Conservation (phyloP, 1,140 invertebrate species). For the Leptopilina clavipes region DNA sequence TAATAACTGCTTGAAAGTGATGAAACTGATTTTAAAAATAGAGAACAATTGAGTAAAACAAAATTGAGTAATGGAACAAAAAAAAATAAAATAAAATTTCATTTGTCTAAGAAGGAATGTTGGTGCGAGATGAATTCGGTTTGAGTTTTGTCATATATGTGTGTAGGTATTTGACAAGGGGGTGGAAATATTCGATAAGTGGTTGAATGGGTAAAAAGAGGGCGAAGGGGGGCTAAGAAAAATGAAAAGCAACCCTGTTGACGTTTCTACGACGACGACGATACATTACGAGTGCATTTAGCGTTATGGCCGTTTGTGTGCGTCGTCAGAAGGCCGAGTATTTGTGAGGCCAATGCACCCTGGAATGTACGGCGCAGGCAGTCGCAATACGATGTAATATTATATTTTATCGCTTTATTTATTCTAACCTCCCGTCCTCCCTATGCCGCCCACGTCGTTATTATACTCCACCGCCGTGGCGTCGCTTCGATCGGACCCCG, state of each 20-base stretch:
- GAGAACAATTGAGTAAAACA: too few relatives aligned
- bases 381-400: slow-evolving; percentile 65
- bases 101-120: too few relatives aligned
- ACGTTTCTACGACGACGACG: slow-evolving; percentile 48
- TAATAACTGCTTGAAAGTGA: too few relatives aligned
- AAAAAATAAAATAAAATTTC: too few relatives aligned
- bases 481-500: slow-evolving; percentile 52
- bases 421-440: slow-evolving; percentile 61
- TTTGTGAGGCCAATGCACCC: slow-evolving; percentile 73
- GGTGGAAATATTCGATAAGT: neutral
- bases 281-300: slow-evolving; percentile 57
- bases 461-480: slow-evolving; percentile 44
- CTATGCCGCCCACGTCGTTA: slow-evolving; percentile 58
- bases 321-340: slow-evolving; percentile 67
- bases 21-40: too few relatives aligned
- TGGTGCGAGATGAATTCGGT: too few relatives aligned
- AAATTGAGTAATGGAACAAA: too few relatives aligned
- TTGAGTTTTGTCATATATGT: neutral
- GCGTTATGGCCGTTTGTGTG: slow-evolving; percentile 58
- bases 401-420: slow-evolving; percentile 73
- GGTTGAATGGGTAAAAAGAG: neutral
- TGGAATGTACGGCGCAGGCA: slow-evolving; percentile 69
- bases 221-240: neutral
- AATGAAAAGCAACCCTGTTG: slow-evolving; percentile 41
- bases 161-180: neutral